Conservation (phyloP, 2,888 invertebrate genomes). For the Sceliomorpha sp. region DNA sequence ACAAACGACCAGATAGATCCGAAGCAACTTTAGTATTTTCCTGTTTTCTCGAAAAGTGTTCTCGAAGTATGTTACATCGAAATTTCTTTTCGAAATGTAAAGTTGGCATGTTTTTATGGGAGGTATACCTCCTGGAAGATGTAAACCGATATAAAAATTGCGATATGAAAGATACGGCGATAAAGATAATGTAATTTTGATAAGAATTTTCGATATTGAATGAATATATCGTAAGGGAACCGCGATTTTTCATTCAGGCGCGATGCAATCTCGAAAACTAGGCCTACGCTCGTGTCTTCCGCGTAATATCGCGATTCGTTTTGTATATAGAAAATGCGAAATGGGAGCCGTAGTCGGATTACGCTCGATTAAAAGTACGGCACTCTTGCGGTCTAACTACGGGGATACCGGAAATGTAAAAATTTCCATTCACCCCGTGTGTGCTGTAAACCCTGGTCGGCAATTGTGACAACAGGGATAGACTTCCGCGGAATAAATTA, state of each 20-base stretch:
- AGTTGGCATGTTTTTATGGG: no score
- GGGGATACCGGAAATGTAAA: slow-evolving; percentile 33
- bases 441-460: slow-evolving; percentile 17
- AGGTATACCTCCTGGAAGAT: slow-evolving; percentile 16
- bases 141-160: slow-evolving; percentile 5
- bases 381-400: slow-evolving; percentile 15
- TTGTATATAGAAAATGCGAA: slow-evolving; percentile 25
- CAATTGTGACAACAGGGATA: slow-evolving; percentile 50
- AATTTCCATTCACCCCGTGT: slow-evolving; percentile 24
- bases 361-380: slow-evolving; percentile 38
- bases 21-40: slow-evolving; percentile 26
- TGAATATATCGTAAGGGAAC: no score
- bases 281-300: not conserved
- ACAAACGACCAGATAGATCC: slow-evolving; percentile 7
- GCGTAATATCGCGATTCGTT: slow-evolving; percentile 22
- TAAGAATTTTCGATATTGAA: no score
- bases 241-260: not conserved
- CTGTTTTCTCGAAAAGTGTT: slow-evolving; percentile 22
- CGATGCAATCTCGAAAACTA: slow-evolving; percentile 5
- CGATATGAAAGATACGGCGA: no score
- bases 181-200: no score
- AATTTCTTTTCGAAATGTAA: slow-evolving; percentile 24
- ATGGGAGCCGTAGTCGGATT: slow-evolving; percentile 39
- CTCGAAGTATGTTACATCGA: slow-evolving; percentile 34
- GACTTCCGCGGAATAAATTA: slow-evolving; percentile 45